Evolutionary conservation across 2,113 vertebrate species (phyloP).

Genomic region (Ornithorhynchus anatinus): DNA sequence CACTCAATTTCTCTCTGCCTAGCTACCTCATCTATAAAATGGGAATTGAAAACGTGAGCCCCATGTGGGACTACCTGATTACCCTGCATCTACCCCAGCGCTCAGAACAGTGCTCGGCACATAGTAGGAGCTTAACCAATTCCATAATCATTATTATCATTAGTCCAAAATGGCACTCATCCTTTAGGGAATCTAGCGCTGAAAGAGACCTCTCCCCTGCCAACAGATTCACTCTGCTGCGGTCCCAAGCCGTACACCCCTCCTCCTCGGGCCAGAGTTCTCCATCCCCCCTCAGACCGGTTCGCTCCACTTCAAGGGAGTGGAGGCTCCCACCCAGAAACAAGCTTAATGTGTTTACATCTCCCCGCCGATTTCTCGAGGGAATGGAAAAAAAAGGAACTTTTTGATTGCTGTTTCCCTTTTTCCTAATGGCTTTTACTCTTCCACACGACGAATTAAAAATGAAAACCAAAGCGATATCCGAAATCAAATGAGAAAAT

Average conservation of each 20-base stretch:
- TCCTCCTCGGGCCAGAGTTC: constrained; percentile 10
- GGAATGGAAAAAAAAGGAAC: background rate
- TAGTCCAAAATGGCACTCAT: no score
- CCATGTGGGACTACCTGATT: no score
- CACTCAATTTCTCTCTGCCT: no score
- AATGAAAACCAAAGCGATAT: background rate
- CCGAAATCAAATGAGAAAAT: background rate
- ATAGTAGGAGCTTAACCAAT: no score
- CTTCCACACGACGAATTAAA: background rate
- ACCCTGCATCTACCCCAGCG: no score
- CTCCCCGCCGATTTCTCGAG: background rate
- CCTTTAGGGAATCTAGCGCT: no score
- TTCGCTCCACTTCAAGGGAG: background rate
- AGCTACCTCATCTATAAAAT: no score
- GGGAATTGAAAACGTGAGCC: no score
- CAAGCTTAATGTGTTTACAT: constrained; percentile 8
- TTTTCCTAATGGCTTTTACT: background rate
- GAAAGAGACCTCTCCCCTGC: background rate
- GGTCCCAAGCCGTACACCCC: constrained; percentile 1
- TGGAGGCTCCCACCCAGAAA: background rate
- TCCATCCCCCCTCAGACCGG: constrained; percentile 5
- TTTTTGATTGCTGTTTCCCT: background rate
- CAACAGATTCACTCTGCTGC: background rate
- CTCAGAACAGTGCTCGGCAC: no score
- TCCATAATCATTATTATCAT: no score